Conservation (phyloP, 2,888 invertebrate genomes). For the Hirtodrosophila trivittata region DNA sequence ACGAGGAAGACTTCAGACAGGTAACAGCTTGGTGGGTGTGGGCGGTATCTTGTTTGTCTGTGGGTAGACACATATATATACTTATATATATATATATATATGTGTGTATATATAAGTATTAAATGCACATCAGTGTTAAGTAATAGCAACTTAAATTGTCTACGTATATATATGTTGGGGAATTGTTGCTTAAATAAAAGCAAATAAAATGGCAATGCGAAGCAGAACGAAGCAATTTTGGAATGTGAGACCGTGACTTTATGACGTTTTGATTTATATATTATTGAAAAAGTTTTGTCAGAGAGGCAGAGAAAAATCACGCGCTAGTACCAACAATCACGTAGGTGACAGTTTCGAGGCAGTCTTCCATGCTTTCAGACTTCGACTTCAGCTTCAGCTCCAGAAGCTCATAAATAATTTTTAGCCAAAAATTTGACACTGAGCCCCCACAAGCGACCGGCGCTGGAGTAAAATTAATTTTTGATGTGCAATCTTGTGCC, state of each 20-base stretch:
- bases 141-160: slow-evolving; percentile 69
- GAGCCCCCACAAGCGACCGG: slow-evolving; percentile 17
- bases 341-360: slow-evolving; percentile 61
- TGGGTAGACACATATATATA: slow-evolving; percentile 8
- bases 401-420: slow-evolving; percentile 77
- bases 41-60: slow-evolving; percentile 26
- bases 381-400: slow-evolving; percentile 21
- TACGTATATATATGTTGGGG: slow-evolving; percentile 48
- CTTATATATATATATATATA: slow-evolving; percentile 32
- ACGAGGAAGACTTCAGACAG: slow-evolving; percentile 57
- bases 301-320: slow-evolving; percentile 55
- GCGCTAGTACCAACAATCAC: slow-evolving; percentile 62
- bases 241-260: slow-evolving; percentile 65
- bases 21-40: slow-evolving; percentile 66
- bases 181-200: slow-evolving; percentile 49
- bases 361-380: not conserved
- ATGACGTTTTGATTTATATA: slow-evolving; percentile 83
- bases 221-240: slow-evolving; percentile 24
- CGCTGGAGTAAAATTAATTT: slow-evolving; percentile 76
- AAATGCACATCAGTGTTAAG: slow-evolving; percentile 70
- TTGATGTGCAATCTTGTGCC: slow-evolving; percentile 58
- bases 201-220: slow-evolving; percentile 35
- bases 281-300: slow-evolving; percentile 77
- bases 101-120: slow-evolving; percentile 50
- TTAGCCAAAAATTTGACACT: slow-evolving; percentile 47